Conservation (phyloP, 2,113 vertebrate genomes). For the Otocyon megalotis region DNA sequence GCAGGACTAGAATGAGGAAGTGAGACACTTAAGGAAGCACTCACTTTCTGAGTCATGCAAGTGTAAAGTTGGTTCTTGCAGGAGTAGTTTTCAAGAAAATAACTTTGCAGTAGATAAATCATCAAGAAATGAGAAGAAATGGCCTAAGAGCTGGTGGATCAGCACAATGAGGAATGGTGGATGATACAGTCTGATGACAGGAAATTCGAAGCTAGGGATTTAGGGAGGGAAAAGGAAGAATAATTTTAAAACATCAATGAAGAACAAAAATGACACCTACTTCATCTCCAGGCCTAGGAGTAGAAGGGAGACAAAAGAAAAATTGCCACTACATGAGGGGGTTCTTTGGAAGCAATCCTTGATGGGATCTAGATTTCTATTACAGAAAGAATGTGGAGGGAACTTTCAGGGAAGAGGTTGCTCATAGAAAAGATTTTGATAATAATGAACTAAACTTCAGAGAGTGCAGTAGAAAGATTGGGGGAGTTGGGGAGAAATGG, state of each 20-base stretch:
- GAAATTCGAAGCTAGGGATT: background rate
- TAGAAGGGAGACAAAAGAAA: background rate
- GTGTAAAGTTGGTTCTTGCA: background rate
- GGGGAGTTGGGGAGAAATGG: background rate
- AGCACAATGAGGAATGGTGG: background rate
- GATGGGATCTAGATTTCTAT: constrained; percentile 5
- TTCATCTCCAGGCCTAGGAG: background rate
- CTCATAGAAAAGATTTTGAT: constrained; percentile 1
- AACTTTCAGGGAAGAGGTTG: background rate
- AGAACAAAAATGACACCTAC: background rate
- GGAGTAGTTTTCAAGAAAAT: background rate
- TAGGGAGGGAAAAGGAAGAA: background rate
- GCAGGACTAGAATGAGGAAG: background rate
- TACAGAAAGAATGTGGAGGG: background rate
- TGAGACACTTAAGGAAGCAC: background rate
- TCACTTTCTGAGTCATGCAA: background rate
- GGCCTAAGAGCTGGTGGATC: background rate
- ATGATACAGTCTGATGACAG: background rate
- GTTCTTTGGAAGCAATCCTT: background rate
- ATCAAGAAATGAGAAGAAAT: constrained; percentile 51
- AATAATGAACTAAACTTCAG: background rate
- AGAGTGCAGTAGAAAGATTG: background rate
- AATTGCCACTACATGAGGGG: background rate
- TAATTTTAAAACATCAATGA: constrained; percentile 38
- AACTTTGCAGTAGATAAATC: background rate